Conservation (phyloP, 2,797 vertebrate species). For the Pseudopleuronectes americanus region DNA sequence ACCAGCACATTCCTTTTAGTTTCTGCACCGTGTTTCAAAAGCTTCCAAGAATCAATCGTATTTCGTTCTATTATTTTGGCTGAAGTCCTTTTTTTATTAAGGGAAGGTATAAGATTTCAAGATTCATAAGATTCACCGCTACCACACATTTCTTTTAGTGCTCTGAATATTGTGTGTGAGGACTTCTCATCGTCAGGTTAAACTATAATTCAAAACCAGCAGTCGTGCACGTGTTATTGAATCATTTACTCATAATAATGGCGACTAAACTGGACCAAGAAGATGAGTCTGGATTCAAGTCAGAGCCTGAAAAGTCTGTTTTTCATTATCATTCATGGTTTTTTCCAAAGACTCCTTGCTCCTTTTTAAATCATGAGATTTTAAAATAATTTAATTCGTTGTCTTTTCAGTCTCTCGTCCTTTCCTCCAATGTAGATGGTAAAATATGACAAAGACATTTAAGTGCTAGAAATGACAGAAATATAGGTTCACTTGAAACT, state of each 20-base stretch:
- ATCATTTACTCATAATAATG: background rate
- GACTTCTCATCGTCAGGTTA: too few relatives aligned
- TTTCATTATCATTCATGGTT: conserved; percentile 23
- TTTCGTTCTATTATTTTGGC: background rate
- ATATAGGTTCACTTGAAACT: background rate
- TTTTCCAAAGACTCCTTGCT: conserved; percentile 1
- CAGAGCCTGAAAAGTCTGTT: conserved; percentile 21
- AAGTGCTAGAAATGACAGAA: background rate
- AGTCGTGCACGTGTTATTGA: background rate
- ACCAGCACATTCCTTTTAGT: conserved; percentile 40
- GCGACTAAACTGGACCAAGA: conserved; percentile 21
- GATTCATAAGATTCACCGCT: background rate
- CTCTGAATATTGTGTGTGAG: too few relatives aligned
- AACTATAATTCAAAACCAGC: conserved; percentile 1
- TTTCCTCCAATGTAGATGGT: background rate
- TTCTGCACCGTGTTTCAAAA: conserved; percentile 18
- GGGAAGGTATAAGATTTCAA: background rate
- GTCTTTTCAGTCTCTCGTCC: background rate
- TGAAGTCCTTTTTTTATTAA: too few relatives aligned
- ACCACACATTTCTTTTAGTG: too few relatives aligned
- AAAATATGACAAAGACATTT: background rate
- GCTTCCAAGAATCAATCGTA: background rate
- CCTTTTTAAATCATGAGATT: background rate
- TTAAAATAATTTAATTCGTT: background rate
- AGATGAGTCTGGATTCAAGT: conserved; percentile 9